Conservation (phyloP, 2,113 vertebrate species). For the Felis catus region DNA sequence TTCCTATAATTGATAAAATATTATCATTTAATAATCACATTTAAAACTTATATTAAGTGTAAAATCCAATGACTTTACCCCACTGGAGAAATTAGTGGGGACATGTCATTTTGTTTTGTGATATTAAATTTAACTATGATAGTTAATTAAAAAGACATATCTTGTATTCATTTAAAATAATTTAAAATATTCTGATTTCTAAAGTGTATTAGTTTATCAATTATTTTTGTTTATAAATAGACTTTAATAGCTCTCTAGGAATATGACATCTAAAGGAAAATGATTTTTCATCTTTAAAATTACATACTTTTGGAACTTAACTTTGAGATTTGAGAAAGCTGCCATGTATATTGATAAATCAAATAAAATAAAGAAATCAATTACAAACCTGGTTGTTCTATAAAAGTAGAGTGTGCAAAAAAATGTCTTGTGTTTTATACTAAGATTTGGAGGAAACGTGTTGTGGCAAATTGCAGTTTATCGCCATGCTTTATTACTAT, state of each 20-base stretch:
- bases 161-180: conserved; percentile 80
- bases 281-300: conserved; percentile 78
- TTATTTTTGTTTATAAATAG: conserved; percentile 81
- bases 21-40: conserved; percentile 81
- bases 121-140: conserved; percentile 79
- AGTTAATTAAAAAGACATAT: conserved; percentile 78
- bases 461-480: conserved; percentile 70
- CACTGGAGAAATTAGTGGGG: conserved; percentile 67
- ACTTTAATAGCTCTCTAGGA: conserved; percentile 76
- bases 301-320: conserved; percentile 75
- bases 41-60: conserved; percentile 81
- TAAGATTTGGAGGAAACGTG: conserved; percentile 71
- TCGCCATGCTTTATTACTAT: conserved; percentile 35
- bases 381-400: conserved; percentile 79
- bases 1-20: conserved; percentile 80
- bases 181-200: conserved; percentile 79
- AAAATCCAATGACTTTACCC: conserved; percentile 75
- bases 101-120: conserved; percentile 76
- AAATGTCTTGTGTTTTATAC: conserved; percentile 72
- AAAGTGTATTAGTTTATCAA: conserved; percentile 76
- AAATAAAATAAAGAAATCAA: conserved; percentile 80
- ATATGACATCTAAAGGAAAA: conserved; percentile 71
- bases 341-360: conserved; percentile 78
- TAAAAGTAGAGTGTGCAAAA: conserved; percentile 76
- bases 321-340: conserved; percentile 77